Evolutionary conservation across 2,113 vertebrate genomes (phyloP), one percentile per base, ranked within the genome.

Genomic region (Callipepla californica): DNA sequence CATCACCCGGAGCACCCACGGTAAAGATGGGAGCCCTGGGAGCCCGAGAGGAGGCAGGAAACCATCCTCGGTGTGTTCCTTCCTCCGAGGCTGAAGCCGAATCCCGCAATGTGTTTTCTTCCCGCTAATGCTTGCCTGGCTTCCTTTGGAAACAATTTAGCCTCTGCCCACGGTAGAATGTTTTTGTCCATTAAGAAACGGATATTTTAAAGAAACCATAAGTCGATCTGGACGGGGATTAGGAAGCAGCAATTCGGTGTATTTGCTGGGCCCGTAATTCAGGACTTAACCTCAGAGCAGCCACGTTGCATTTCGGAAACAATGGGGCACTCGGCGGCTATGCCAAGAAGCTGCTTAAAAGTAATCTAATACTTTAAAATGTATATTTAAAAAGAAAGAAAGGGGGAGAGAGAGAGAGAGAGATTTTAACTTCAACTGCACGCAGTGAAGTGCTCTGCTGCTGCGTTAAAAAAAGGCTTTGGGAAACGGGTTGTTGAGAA

Each of bases 101-200:
- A 94, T 87, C 94, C 90, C 94, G 84, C 80, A 94, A 80, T 90
- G 75, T 83, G 87, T 93, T 90, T 82, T 90, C 91, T 96, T 95
- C 95, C 96, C 96, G 90, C 93, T 96, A 95, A 93, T 93, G 80
- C 92, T 94, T 53, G 86, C 94, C 87, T 94, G 19, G 92, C 92
- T 97, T 97, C 95, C 96, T 96, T 95, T 96, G 95, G 96, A 97
- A 94, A 97, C 95, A 80, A 94, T 96, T 95, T 94, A 89, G 88
- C 4, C 92, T 81, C 95, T 96, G 96, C 91, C 88, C 90, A 30
- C 84, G 91, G 86, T 82, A 92, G 75, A 96, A 97, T 90, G 92
- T 95, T 96, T 96, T 94, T 69, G 81, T 92, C 93, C 96, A 96
- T 97, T 95, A 96, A 96, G 95, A 95, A 95, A 94, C 59, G 91